These are phyloP conservation scores for Apodemus speciosus DNA, from an alignment of 2,113 vertebrate species.

Conservation along the genomic window DNA sequence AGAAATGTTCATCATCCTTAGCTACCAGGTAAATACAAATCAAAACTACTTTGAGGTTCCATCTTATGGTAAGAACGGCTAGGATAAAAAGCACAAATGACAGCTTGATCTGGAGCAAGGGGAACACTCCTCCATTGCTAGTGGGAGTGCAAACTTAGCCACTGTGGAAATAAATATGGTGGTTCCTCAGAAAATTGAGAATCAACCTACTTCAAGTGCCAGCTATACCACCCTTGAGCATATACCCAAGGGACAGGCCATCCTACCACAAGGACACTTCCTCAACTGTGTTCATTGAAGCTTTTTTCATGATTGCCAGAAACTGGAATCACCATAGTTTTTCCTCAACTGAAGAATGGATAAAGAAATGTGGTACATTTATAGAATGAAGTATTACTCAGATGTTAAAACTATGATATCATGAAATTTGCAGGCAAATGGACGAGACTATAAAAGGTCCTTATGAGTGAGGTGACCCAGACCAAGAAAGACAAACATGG, in stretches of 20 bases:
- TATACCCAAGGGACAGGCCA: not conserved
- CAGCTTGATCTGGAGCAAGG: not conserved
- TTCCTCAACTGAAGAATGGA: not conserved
- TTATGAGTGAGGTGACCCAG: not conserved
- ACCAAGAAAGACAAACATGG: not conserved
- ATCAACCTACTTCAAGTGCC: not conserved
- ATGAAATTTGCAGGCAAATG: not conserved
- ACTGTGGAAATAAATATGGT: not conserved
- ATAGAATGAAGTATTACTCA: not conserved
- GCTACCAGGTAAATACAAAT: not conserved
- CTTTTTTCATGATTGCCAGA: not conserved
- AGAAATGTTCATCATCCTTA: not conserved
- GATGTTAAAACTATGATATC: not conserved
- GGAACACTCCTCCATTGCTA: not conserved
- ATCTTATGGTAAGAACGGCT: not conserved
- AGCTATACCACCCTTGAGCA: not conserved
- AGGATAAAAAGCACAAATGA: not conserved
- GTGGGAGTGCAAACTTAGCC: not conserved
- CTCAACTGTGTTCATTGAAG: not conserved
- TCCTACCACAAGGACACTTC: not conserved
- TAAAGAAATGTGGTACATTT: not conserved
- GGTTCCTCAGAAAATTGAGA: not conserved
- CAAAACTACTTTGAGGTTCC: not conserved
- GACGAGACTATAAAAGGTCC: not conserved
- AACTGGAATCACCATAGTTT: not conserved